Percentiles rank a stretch among this genome's conserved stretches.
Evolutionary conservation across 2,888 invertebrate species (phyloP).

Genomic region (Apamea sordens): DNA sequence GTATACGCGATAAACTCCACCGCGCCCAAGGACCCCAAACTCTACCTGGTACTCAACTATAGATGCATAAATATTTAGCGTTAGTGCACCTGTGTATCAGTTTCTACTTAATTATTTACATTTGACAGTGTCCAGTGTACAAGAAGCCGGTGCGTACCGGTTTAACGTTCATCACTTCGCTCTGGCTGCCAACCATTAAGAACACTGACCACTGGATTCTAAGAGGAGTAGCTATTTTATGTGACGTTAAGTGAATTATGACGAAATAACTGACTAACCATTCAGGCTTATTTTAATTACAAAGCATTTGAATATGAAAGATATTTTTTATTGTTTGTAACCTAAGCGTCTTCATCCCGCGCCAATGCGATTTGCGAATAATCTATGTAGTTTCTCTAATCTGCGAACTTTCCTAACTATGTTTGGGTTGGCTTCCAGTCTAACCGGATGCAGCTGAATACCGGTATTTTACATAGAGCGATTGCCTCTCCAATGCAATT

Average conservation of each 20-base stretch:
- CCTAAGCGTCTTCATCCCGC: neutral
- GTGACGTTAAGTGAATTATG: constrained; percentile 93
- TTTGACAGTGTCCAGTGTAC: constrained; percentile 95
- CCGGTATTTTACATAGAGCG: too few relatives aligned
- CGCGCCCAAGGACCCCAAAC: constrained; percentile 92
- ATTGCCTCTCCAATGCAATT: too few relatives aligned
- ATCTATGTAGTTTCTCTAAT: too few relatives aligned
- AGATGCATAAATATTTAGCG: neutral
- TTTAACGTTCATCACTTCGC: constrained; percentile 94
- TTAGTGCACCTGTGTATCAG: neutral
- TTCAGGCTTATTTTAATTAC: neutral
- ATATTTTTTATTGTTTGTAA: neutral
- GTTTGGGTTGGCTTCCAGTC: neutral
- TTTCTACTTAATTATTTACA: neutral
- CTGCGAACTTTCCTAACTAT: too few relatives aligned
- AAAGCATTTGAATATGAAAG: neutral
- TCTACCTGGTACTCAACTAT: constrained; percentile 91
- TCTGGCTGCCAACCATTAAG: constrained; percentile 92
- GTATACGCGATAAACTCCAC: constrained; percentile 94
- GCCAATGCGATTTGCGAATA: neutral
- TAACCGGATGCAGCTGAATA: too few relatives aligned
- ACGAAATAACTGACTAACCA: neutral
- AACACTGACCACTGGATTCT: constrained; percentile 96
- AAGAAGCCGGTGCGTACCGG: constrained; percentile 96
- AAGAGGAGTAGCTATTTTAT: constrained; percentile 96